These are phyloP conservation scores for Muraenolepis orangiensis DNA, from an alignment of 2,797 vertebrate genomes.

Conservation along the genomic window DNA sequence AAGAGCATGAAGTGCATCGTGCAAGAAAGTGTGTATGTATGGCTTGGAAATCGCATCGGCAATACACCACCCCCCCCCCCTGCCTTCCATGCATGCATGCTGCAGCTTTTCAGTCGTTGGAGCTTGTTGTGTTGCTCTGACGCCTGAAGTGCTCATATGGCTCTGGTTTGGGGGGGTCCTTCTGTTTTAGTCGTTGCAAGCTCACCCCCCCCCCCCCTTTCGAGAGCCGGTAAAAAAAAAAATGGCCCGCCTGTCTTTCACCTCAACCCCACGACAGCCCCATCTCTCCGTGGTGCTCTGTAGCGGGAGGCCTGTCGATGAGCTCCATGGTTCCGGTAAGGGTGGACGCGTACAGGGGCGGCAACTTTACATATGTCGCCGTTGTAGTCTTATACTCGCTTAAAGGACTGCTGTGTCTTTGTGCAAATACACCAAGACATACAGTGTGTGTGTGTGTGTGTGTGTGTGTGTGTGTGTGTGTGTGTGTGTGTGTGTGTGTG, in stretches of 20 bases:
- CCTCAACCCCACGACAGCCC: constrained; percentile 49
- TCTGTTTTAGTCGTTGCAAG: constrained; percentile 46
- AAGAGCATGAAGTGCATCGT: constrained; percentile 37
- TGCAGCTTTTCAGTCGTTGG: constrained; percentile 44
- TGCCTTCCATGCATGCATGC: too few relatives aligned
- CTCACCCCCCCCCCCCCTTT: constrained; percentile 34
- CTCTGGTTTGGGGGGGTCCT: constrained; percentile 66
- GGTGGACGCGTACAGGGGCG: background rate
- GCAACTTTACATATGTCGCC: background rate
- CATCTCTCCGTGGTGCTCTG: constrained; percentile 54
- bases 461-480: too few relatives aligned
- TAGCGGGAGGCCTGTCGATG: too few relatives aligned
- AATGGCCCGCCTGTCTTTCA: constrained; percentile 55
- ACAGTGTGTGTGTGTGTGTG: too few relatives aligned
- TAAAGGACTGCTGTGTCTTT: background rate
- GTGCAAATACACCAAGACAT: background rate
- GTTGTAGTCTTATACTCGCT: background rate
- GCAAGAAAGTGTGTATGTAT: constrained; percentile 32
- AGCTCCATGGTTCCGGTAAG: background rate
- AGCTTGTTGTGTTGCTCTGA: constrained; percentile 47
- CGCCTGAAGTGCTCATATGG: constrained; percentile 66
- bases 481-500: too few relatives aligned
- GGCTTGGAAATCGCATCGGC: constrained; percentile 13
- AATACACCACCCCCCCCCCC: constrained; percentile 23
- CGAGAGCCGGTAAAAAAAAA: constrained; percentile 50